Percentiles rank a stretch among this genome's conserved stretches.
Evolutionary conservation across 2,888 invertebrate species (phyloP).

Genomic region (Chrysolina americana): DNA sequence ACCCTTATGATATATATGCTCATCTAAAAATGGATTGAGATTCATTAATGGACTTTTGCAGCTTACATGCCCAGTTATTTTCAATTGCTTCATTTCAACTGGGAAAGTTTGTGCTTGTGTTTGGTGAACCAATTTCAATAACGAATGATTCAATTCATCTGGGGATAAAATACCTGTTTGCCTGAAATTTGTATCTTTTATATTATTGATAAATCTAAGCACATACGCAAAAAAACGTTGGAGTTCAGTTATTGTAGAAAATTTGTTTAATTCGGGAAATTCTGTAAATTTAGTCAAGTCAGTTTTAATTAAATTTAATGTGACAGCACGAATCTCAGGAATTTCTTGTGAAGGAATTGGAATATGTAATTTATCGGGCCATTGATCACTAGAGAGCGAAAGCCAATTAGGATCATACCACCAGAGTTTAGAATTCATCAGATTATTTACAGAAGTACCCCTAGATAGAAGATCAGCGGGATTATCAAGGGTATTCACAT

Average conservation of each 20-base stretch:
- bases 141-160: conserved; percentile 11
- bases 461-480: conserved; percentile 45
- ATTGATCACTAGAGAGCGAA: too few relatives aligned
- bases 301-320: background rate
- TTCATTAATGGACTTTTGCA: conserved; percentile 22
- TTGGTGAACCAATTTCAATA: background rate
- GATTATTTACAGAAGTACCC: conserved; percentile 31
- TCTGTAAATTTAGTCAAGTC: background rate
- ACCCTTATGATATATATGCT: conserved; percentile 36
- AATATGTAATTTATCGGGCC: background rate
- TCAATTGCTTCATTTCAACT: conserved; percentile 14
- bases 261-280: conserved; percentile 12
- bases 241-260: conserved; percentile 24
- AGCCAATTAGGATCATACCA: too few relatives aligned
- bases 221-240: conserved; percentile 17
- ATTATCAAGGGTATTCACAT: conserved; percentile 42
- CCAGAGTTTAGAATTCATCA: too few relatives aligned
- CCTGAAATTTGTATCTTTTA: too few relatives aligned
- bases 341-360: background rate
- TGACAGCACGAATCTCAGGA: background rate
- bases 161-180: too few relatives aligned
- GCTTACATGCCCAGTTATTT: background rate
- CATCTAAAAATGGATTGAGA: conserved; percentile 42
- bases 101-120: conserved; percentile 22
- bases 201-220: conserved; percentile 39